These are phyloP conservation scores for Pinna nobilis DNA, from an alignment of 1,140 invertebrate genomes.

Conservation along the genomic window DNA sequence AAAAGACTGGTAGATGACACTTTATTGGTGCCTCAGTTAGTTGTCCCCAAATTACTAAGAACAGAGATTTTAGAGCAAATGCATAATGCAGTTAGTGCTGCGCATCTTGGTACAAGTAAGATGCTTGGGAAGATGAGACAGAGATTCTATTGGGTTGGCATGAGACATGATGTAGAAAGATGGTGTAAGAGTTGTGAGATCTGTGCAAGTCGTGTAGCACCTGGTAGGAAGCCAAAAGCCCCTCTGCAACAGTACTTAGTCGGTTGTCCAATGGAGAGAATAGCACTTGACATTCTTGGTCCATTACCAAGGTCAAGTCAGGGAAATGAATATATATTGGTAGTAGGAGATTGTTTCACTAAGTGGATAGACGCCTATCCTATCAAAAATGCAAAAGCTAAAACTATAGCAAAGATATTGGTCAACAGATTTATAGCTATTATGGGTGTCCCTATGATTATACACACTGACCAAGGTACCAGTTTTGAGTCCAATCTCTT, in stretches of 20 bases:
- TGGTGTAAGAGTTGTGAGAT: conserved; percentile 7
- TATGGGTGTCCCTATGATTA: conserved; percentile 67
- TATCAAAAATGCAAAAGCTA: conserved; percentile 47
- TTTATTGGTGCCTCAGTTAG: background rate
- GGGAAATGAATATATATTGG: conserved; percentile 57
- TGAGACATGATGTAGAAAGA: background rate
- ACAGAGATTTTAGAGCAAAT: background rate
- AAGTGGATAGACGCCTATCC: conserved; percentile 50
- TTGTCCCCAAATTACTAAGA: background rate
- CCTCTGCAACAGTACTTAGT: conserved; percentile 17
- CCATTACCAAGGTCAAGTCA: conserved; percentile 9
- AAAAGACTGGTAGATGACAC: background rate
- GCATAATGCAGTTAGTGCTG: conserved; percentile 3
- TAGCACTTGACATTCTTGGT: conserved; percentile 33
- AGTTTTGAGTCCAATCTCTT: conserved; percentile 47
- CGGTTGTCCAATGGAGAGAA: conserved; percentile 15
- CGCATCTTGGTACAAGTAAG: conserved; percentile 21
- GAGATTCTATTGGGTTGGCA: background rate
- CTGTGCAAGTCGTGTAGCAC: conserved; percentile 11
- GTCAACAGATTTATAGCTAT: conserved; percentile 63
- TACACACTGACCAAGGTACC: conserved; percentile 70
- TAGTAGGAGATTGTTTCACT: conserved; percentile 55
- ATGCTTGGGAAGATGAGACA: background rate
- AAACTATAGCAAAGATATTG: conserved; percentile 65
- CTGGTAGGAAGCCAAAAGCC: conserved; percentile 1